Evolutionary conservation across 2,888 invertebrate species (phyloP).

Genomic region (Melanchra persicariae): DNA sequence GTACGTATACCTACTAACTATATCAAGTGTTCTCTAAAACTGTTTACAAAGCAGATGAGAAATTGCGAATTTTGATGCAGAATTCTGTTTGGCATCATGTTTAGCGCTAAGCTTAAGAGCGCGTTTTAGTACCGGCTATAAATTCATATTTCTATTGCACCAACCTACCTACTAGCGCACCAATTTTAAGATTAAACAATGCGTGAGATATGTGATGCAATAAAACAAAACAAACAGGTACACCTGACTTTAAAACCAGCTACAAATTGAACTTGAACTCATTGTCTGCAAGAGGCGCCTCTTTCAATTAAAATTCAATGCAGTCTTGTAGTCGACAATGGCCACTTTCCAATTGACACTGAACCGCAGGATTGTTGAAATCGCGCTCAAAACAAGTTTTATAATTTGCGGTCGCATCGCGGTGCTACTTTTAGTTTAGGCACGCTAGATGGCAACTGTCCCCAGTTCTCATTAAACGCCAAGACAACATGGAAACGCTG

Average conservation of each 20-base stretch:
- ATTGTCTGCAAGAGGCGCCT: slow-evolving; percentile 23
- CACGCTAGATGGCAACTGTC: slow-evolving; percentile 61
- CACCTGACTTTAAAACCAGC: slow-evolving; percentile 9
- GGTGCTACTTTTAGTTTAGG: slow-evolving; percentile 65
- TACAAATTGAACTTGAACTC: slow-evolving; percentile 33
- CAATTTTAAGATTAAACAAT: neutral
- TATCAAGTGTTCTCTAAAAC: slow-evolving; percentile 48
- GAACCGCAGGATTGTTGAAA: slow-evolving; percentile 67
- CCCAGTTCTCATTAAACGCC: slow-evolving; percentile 70
- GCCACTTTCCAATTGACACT: slow-evolving; percentile 71
- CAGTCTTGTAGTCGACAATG: slow-evolving; percentile 60
- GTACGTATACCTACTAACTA: slow-evolving; percentile 19
- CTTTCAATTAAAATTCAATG: slow-evolving; percentile 69
- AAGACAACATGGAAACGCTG: slow-evolving; percentile 63
- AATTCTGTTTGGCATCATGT: slow-evolving; percentile 34
- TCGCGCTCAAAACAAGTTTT: slow-evolving; percentile 72
- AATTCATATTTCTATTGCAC: slow-evolving; percentile 5
- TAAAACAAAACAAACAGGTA: neutral
- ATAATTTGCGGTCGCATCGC: slow-evolving; percentile 74
- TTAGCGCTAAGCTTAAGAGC: neutral
- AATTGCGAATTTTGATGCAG: slow-evolving; percentile 55
- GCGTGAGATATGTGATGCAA: neutral
- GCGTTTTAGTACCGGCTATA: slow-evolving; percentile 5
- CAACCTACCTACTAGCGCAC: neutral
- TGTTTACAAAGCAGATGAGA: slow-evolving; percentile 53